A percentile compares a stretch with the other conserved stretches of the same genome.
These are phyloP conservation scores for Labeo catla DNA, from an alignment of 2,113 vertebrate species.

Conservation along the genomic window DNA sequence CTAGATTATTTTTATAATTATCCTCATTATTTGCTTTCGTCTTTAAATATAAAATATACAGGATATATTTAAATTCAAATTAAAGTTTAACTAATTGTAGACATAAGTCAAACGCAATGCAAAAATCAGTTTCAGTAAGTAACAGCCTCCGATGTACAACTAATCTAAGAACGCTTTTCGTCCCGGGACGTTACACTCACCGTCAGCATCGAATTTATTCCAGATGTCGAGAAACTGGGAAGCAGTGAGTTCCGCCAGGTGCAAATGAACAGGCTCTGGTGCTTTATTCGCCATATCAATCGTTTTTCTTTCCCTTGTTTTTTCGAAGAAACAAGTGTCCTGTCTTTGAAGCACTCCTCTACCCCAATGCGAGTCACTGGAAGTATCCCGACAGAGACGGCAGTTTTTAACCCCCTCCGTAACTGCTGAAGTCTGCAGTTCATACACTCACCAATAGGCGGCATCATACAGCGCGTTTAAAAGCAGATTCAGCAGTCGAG, in stretches of 20 bases:
- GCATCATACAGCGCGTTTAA: not conserved
- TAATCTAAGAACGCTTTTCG: not conserved
- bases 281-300: conserved; percentile 81
- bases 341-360: conserved; percentile 63
- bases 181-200: conserved; percentile 75
- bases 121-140: not conserved
- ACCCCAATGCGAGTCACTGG: conserved; percentile 61
- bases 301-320: conserved; percentile 24
- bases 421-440: not conserved
- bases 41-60: not conserved
- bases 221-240: conserved; percentile 95
- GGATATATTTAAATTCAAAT: not conserved
- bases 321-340: conserved; percentile 38
- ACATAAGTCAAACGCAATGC: not conserved
- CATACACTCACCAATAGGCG: not conserved
- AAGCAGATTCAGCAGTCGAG: conserved; percentile 41
- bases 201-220: conserved; percentile 92
- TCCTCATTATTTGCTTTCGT: not conserved
- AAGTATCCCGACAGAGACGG: conserved; percentile 62
- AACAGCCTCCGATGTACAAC: not conserved
- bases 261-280: conserved; percentile 85
- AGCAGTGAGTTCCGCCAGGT: conserved; percentile 91
- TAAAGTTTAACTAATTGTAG: not conserved
- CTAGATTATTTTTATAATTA: not conserved
- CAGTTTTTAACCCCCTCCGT: conserved; percentile 76